Evolutionary conservation across 2,797 vertebrate genomes (phyloP), one percentile per base, ranked within the genome.

Genomic region (Chelidonichthys spinosus): DNA sequence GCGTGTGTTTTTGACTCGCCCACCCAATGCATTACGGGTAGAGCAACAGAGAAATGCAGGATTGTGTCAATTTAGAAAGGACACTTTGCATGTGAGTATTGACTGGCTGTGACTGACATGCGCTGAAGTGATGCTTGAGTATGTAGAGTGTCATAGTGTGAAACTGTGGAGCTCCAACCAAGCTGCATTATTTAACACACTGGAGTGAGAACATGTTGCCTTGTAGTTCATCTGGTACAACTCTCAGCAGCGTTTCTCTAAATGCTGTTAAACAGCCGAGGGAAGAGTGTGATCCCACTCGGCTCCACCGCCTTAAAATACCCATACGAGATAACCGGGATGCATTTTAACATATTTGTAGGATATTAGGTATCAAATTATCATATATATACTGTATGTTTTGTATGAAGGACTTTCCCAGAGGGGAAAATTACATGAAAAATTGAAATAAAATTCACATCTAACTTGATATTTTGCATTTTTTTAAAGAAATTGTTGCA

Each of bases 181-280:
- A 25, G 25, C 25, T 25, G 25, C 25, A 25, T 25, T 25, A 25
- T 25, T 25, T 25, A 25, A 25, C 25, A 25, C 25, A 25, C 25
- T 25, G 25, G 25, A 25, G 25, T 25, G 25, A 25, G 25, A 25
- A 25, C 25, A 25, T 25, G 25, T 25, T 25, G 13, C 25, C 6
- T 47, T 47, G 2, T 14, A 0, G 32, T 50, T 3, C 11, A 42
- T 49, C 4, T 10, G 35, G 14, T 17, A 10, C 32, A 43, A 11
- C 33, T 46, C 32, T 63, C 35, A 40, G 44, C 44, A n/a, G 47
- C 44, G 50, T 47, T 56, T 65, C 44, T 58, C 37, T 42, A n/a
- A 72, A 63, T 47, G 50, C 14, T 39, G 4, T 25, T 47, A 18
- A 33, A 39, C 10, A 40, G 18, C 13, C 35, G 63, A 18, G 6